These are phyloP conservation scores for Tuta absoluta DNA, from an alignment of 2,888 invertebrate genomes.

Conservation along the genomic window DNA sequence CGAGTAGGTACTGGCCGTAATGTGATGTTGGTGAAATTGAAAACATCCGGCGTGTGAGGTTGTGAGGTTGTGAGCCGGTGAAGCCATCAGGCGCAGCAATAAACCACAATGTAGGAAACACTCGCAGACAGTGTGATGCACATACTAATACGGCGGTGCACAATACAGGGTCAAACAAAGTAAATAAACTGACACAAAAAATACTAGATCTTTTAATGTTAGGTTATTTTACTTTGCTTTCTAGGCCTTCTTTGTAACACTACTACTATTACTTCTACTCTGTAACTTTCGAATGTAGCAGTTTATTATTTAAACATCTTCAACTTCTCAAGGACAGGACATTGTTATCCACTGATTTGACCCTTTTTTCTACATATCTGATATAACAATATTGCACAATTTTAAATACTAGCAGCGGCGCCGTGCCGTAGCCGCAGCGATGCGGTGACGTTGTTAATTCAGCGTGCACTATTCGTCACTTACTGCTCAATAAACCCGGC, in stretches of 20 bases:
- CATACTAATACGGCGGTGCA: neutral
- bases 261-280: no score
- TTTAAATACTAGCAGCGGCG: no score
- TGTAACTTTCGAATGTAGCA: no score
- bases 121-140: neutral
- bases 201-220: no score
- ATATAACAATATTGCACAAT: neutral
- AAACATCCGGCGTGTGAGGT: constrained; percentile 5
- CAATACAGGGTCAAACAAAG: neutral
- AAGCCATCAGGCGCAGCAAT: constrained; percentile 2
- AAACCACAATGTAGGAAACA: constrained; percentile 15
- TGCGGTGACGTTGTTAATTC: neutral
- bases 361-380: no score
- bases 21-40: constrained; percentile 9
- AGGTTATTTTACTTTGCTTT: no score
- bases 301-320: no score
- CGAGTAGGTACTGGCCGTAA: neutral
- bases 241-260: no score
- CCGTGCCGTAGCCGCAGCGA: neutral
- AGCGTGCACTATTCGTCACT: constrained; percentile 28
- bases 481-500: constrained; percentile 1
- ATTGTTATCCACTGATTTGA: no score
- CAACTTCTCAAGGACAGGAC: no score
- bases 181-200: no score
- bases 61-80: neutral